Evolutionary conservation across 2,888 invertebrate genomes (phyloP).

Genomic region (Hypomecis atomaria): DNA sequence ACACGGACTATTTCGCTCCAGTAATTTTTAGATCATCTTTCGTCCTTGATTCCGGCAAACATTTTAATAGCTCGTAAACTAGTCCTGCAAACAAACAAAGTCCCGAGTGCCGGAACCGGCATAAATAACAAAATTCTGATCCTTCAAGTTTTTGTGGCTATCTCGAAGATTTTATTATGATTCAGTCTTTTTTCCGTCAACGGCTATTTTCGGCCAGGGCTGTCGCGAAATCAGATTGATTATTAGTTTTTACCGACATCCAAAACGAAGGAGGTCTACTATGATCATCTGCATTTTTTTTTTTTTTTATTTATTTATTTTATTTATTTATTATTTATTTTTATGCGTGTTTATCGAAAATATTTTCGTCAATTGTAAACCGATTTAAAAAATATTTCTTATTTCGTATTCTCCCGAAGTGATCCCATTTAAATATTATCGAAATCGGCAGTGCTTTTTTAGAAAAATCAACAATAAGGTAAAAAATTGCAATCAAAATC

Average conservation of each 20-base stretch:
- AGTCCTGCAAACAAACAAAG: conserved; percentile 13
- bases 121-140: conserved; percentile 22
- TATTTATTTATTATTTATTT: not conserved
- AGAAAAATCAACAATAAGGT: too few relatives aligned
- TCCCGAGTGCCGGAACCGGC: conserved; percentile 11
- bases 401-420: too few relatives aligned
- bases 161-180: conserved; percentile 17
- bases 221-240: not conserved
- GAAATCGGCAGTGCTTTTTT: too few relatives aligned
- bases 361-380: too few relatives aligned
- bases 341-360: not conserved
- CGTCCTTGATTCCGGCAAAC: conserved; percentile 8
- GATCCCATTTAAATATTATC: too few relatives aligned
- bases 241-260: not conserved
- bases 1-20: not conserved
- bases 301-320: not conserved
- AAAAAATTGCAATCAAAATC: too few relatives aligned
- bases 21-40: not conserved
- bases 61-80: conserved; percentile 22
- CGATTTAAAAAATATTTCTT: too few relatives aligned
- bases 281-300: too few relatives aligned
- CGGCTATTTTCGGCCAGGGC: conserved; percentile 16
- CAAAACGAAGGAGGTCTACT: not conserved
- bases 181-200: conserved; percentile 21
- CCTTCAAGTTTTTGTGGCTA: conserved; percentile 20